phyloP scores from a whole-genome alignment of 2,797 vertebrate species.

The Lemur catta region DNA sequence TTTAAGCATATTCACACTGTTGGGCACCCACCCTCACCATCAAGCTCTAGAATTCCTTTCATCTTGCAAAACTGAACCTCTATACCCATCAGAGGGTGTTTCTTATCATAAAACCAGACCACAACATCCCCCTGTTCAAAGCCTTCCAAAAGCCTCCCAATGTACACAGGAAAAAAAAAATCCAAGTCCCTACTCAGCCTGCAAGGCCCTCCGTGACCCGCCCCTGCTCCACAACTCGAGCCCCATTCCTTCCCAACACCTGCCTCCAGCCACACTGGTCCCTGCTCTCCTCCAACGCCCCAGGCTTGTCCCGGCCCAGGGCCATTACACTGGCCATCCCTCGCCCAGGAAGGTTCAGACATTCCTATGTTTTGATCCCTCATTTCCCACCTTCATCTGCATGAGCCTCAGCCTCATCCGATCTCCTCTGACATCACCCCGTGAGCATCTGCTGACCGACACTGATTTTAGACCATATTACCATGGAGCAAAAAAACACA shows the following conservation, averaged over 20 bases:
- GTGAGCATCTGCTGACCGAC: not conserved
- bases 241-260: not conserved
- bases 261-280: not conserved
- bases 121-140: not conserved
- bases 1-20: not conserved
- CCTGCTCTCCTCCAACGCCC: not conserved
- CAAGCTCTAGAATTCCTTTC: not conserved
- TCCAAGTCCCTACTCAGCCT: not conserved
- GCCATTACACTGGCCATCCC: not conserved
- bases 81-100: not conserved
- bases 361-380: not conserved
- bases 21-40: not conserved
- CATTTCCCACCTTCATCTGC: not conserved
- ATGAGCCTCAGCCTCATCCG: not conserved
- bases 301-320: not conserved
- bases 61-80: not conserved
- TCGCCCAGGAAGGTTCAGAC: not conserved
- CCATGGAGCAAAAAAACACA: not conserved
- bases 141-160: not conserved
- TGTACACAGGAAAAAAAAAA: not conserved
- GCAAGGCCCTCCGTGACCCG: not conserved
- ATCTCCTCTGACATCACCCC: not conserved
- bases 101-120: not conserved
- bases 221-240: not conserved
- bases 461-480: not conserved